These are phyloP conservation scores for Rhagoletis zephyria DNA, from an alignment of 1,140 invertebrate species.

Conservation along the genomic window DNA sequence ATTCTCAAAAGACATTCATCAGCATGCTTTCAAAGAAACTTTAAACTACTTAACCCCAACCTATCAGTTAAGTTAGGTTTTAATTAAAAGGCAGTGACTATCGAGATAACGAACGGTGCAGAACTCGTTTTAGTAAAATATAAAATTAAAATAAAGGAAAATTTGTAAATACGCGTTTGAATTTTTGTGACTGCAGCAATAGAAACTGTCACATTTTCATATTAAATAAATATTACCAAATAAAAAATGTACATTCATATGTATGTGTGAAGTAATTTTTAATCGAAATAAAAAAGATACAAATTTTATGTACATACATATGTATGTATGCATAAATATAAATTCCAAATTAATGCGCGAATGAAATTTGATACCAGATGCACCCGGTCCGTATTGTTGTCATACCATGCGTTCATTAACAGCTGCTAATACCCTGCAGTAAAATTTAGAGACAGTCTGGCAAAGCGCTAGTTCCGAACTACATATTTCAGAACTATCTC, in stretches of 20 bases:
- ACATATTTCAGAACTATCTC: too few species aligned
- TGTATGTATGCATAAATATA: background rate
- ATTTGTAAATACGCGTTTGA: background rate
- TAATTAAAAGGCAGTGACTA: conserved; percentile 14
- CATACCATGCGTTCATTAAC: conserved; percentile 15
- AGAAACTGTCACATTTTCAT: background rate
- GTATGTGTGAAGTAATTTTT: background rate
- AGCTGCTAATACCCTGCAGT: background rate
- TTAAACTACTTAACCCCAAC: conserved; percentile 11
- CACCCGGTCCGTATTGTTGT: background rate
- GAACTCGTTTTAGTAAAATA: conserved; percentile 9
- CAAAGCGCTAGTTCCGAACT: too few species aligned
- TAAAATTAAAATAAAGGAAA: background rate
- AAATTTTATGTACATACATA: background rate
- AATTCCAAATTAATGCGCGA: conserved; percentile 11
- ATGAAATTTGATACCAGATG: conserved; percentile 12
- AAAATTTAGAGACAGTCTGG: too few species aligned
- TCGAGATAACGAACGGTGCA: conserved; percentile 16
- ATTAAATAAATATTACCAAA: conserved; percentile 13
- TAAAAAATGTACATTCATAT: background rate
- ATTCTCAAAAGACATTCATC: background rate
- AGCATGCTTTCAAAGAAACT: background rate
- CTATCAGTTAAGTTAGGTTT: background rate
- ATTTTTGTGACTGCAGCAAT: background rate
- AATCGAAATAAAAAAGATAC: background rate